These are phyloP conservation scores for fruit fly (Drosophila melanogaster) DNA, from an alignment of 1,140 invertebrate genomes.

Conservation along the genomic window Release_6_plus_ISO1_MT NC_004354.4:18021001-18021500, in stretches of 20 bases:
- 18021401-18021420: slow-evolving; percentile 39
- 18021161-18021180: slow-evolving; percentile 13
- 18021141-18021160: slow-evolving; percentile 60
- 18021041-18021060: too few species aligned
- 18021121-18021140: neutral
- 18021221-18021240: neutral
- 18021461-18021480: slow-evolving; percentile 29
- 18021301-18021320: slow-evolving; percentile 11
- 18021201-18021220: neutral
- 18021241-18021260: neutral
- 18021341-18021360: slow-evolving; percentile 18
- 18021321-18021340: slow-evolving; percentile 33
- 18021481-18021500: slow-evolving; percentile 46
- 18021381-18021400: slow-evolving; percentile 32
- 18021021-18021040: too few species aligned
- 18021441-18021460: slow-evolving; percentile 46
- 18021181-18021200: slow-evolving; percentile 15
- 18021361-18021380: too few species aligned
- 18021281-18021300: slow-evolving; percentile 59
- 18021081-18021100: too few species aligned
- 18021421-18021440: slow-evolving; percentile 58
- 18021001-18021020: too few species aligned
- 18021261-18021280: neutral
- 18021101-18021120: too few species aligned
- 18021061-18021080: too few species aligned